phyloP scores from a whole-genome alignment of 1,140 invertebrate genomes.

The Formica selysi region DNA sequence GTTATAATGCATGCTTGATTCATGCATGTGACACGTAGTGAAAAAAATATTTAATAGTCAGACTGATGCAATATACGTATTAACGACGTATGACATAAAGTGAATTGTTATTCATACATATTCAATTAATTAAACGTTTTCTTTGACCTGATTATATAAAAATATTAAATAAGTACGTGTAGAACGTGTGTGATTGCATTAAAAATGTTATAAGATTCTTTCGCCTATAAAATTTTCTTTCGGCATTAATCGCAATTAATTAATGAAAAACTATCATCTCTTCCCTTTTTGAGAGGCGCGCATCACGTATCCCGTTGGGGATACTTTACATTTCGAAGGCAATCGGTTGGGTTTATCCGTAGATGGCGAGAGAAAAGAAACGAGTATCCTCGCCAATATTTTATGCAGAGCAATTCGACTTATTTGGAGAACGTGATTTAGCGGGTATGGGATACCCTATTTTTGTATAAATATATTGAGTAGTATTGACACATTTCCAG shows the following conservation, averaged over 20 bases:
- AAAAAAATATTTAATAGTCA: too few species aligned
- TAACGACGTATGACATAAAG: too few species aligned
- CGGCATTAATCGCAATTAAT: constrained; percentile 35
- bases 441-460: background rate
- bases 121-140: constrained; percentile 11
- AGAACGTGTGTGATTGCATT: background rate
- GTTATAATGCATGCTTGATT: background rate
- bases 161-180: constrained; percentile 24
- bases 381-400: constrained; percentile 69
- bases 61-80: too few species aligned
- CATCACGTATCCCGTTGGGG: background rate
- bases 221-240: background rate
- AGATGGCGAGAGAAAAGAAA: constrained; percentile 13
- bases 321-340: constrained; percentile 13
- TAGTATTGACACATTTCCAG: background rate
- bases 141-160: background rate
- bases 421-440: constrained; percentile 10
- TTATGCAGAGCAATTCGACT: constrained; percentile 66
- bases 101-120: too few species aligned
- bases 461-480: background rate
- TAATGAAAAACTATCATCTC: background rate
- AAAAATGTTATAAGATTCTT: background rate
- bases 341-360: background rate
- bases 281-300: background rate
- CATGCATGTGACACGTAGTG: too few species aligned